Conservation (phyloP, 1,140 invertebrate genomes). For the Drosophila kanapiae region DNA sequence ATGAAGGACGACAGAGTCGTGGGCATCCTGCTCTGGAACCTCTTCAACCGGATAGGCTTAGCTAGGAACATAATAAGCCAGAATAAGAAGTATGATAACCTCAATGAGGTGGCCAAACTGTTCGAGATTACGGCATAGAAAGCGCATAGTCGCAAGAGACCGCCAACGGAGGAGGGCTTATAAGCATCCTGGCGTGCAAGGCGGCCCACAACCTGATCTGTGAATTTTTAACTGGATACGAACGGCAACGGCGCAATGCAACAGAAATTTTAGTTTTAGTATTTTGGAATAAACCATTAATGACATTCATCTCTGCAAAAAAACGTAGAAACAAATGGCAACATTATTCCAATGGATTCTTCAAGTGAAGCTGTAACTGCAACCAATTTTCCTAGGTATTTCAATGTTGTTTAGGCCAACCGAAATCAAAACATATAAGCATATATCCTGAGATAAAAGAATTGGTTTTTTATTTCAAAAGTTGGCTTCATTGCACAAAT, state of each 20-base stretch:
- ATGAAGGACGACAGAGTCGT: conserved; percentile 93
- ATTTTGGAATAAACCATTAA: conserved; percentile 65
- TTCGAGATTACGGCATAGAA: conserved; percentile 89
- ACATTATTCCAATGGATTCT: not conserved
- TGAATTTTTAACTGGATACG: conserved; percentile 24
- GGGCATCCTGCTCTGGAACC: conserved; percentile 97
- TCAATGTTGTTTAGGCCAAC: too few relatives aligned
- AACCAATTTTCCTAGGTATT: too few relatives aligned
- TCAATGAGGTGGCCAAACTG: conserved; percentile 97
- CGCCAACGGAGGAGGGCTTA: not conserved
- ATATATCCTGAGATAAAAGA: too few relatives aligned
- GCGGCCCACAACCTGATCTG: not conserved
- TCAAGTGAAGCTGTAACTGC: not conserved
- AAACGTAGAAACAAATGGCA: conserved; percentile 1
- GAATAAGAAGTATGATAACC: conserved; percentile 93
- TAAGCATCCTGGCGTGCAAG: conserved; percentile 6
- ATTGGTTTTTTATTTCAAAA: too few relatives aligned
- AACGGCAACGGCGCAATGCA: conserved; percentile 54
- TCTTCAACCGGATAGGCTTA: conserved; percentile 95
- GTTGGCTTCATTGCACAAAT: too few relatives aligned
- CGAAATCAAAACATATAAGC: too few relatives aligned
- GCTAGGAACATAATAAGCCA: conserved; percentile 94
- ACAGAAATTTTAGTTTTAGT: conserved; percentile 81
- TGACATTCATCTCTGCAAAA: conserved; percentile 4
- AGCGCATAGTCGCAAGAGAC: not conserved